Evolutionary conservation across 2,888 invertebrate genomes (phyloP).

Genomic region (Drosophila meridionalis): DNA sequence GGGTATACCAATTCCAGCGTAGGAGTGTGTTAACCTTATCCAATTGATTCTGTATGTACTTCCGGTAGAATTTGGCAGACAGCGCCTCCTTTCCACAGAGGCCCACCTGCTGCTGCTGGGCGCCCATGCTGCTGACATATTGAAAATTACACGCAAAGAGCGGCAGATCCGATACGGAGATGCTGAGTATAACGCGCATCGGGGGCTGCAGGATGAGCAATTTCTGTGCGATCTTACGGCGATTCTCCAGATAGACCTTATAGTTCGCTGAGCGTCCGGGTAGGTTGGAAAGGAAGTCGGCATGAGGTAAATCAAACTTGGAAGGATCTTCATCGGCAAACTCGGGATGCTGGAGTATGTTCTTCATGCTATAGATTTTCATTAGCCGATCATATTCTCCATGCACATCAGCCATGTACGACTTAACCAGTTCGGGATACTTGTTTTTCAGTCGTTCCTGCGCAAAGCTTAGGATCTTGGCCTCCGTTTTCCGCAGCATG

Average conservation of each 20-base stretch:
- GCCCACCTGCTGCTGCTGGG: conserved; percentile 69
- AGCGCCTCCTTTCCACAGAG: conserved; percentile 74
- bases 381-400: conserved; percentile 87
- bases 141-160: conserved; percentile 82
- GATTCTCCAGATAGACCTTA: conserved; percentile 86
- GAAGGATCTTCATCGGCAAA: conserved; percentile 84
- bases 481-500: conserved; percentile 88
- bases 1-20: conserved; percentile 85
- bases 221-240: conserved; percentile 86
- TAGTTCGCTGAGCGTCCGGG: conserved; percentile 88
- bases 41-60: conserved; percentile 77
- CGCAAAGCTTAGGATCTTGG: conserved; percentile 87
- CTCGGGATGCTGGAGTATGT: conserved; percentile 88
- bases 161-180: conserved; percentile 84
- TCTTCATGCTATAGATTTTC: conserved; percentile 88
- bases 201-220: conserved; percentile 88
- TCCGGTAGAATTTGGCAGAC: conserved; percentile 72
- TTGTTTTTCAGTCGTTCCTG: conserved; percentile 86
- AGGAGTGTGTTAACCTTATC: conserved; percentile 83
- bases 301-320: conserved; percentile 83
- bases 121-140: conserved; percentile 55
- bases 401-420: conserved; percentile 86
- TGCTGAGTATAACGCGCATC: conserved; percentile 85
- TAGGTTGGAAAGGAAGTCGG: conserved; percentile 86
- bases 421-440: conserved; percentile 86